phyloP scores from a whole-genome alignment of 2,888 invertebrate genomes.

The Drosophila paranaensis region DNA sequence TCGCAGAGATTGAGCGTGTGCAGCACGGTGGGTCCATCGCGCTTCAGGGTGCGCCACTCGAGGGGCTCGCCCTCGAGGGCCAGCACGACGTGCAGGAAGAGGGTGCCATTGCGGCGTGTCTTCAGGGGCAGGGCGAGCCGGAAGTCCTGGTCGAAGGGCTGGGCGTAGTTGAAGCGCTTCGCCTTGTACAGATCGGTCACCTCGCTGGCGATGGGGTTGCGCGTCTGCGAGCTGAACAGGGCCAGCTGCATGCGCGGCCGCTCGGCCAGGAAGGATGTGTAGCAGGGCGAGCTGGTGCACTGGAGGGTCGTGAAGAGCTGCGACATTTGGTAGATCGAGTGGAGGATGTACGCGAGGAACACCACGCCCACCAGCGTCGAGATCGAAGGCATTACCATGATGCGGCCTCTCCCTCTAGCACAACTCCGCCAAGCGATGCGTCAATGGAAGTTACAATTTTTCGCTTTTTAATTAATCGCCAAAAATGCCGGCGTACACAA shows the following conservation, averaged over 20 bases:
- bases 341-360: constrained; percentile 89
- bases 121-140: constrained; percentile 89
- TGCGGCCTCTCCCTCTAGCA: neutral
- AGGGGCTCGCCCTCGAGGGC: constrained; percentile 87
- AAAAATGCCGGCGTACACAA: constrained; percentile 49
- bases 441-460: neutral
- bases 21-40: constrained; percentile 87
- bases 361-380: constrained; percentile 87
- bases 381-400: constrained; percentile 86
- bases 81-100: constrained; percentile 91
- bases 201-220: constrained; percentile 87
- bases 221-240: constrained; percentile 88
- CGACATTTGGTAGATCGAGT: constrained; percentile 91
- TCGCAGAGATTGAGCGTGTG: constrained; percentile 89
- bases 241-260: constrained; percentile 90
- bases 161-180: constrained; percentile 88
- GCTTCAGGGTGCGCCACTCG: constrained; percentile 87
- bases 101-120: constrained; percentile 93
- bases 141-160: constrained; percentile 85
- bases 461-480: constrained; percentile 20
- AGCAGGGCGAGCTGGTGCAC: constrained; percentile 87
- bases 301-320: constrained; percentile 88
- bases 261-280: constrained; percentile 88
- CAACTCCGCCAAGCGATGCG: neutral
- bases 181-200: constrained; percentile 87